These are phyloP conservation scores for Actinia tenebrosa DNA, from an alignment of 64 coral and sea anemone species.

Conservation along the genomic window DNA sequence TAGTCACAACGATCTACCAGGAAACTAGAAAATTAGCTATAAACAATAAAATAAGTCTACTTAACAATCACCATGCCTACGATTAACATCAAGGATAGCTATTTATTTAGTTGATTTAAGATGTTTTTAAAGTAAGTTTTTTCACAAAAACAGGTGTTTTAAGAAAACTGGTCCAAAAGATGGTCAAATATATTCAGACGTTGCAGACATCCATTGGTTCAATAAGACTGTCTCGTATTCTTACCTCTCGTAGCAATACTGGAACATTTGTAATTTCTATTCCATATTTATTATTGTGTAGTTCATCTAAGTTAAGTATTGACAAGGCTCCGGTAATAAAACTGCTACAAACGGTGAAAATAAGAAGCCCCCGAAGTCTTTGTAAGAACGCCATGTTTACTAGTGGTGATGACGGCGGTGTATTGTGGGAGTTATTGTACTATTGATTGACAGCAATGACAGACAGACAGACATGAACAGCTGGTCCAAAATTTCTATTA, in stretches of 20 bases:
- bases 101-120: background rate
- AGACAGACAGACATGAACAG: too few relatives aligned
- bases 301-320: slow-evolving; percentile 80
- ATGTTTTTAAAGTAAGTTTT: background rate
- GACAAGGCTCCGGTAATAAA: slow-evolving; percentile 45
- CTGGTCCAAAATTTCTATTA: too few relatives aligned
- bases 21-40: background rate
- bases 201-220: slow-evolving; percentile 35
- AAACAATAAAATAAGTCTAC: background rate
- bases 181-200: slow-evolving; percentile 3
- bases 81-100: background rate
- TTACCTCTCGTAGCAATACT: slow-evolving; percentile 85
- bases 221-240: slow-evolving; percentile 20
- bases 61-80: background rate
- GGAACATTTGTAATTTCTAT: slow-evolving; percentile 79
- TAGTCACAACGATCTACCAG: too few relatives aligned
- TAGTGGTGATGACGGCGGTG: background rate
- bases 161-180: background rate
- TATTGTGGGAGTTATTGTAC: slow-evolving; percentile 9
- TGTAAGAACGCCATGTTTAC: slow-evolving; percentile 36
- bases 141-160: slow-evolving; percentile 1
- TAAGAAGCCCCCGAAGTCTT: slow-evolving; percentile 39
- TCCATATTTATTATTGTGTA: slow-evolving; percentile 89
- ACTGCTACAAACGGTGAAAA: slow-evolving; percentile 64
- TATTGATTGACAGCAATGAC: background rate